Conservation (phyloP, 2,113 vertebrate genomes). For the Pungitius pungitius region DNA sequence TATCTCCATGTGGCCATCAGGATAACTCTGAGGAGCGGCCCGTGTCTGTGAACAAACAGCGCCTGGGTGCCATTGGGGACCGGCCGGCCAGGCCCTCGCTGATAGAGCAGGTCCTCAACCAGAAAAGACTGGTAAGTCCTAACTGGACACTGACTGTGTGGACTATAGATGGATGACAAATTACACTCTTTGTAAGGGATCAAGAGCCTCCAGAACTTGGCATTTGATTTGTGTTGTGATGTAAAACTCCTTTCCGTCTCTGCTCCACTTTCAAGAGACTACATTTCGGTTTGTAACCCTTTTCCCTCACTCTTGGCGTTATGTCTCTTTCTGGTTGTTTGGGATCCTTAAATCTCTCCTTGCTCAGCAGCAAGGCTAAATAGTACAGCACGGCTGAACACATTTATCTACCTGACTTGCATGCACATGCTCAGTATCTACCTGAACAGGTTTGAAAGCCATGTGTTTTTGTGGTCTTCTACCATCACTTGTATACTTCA, state of each 20-base stretch:
- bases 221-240: not conserved
- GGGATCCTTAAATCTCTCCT: not conserved
- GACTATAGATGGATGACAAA: not conserved
- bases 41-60: conserved; percentile 92
- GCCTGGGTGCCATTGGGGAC: conserved; percentile 89
- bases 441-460: not conserved
- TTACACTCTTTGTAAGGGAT: not conserved
- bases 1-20: conserved; percentile 64
- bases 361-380: not conserved
- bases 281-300: too few species aligned
- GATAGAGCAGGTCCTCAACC: conserved; percentile 97
- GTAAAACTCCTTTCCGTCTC: too few species aligned
- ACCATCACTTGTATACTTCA: not conserved
- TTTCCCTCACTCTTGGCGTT: not conserved
- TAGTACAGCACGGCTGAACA: not conserved
- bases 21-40: conserved; percentile 89
- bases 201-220: not conserved
- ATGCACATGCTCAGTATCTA: not conserved
- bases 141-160: not conserved
- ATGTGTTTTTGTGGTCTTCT: not conserved
- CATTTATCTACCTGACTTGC: not conserved
- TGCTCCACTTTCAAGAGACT: too few species aligned
- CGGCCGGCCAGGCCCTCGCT: conserved; percentile 94
- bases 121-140: conserved; percentile 92
- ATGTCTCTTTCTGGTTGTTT: not conserved